phyloP scores from a whole-genome alignment of 2,113 vertebrate genomes.

The Myodes glareolus region DNA sequence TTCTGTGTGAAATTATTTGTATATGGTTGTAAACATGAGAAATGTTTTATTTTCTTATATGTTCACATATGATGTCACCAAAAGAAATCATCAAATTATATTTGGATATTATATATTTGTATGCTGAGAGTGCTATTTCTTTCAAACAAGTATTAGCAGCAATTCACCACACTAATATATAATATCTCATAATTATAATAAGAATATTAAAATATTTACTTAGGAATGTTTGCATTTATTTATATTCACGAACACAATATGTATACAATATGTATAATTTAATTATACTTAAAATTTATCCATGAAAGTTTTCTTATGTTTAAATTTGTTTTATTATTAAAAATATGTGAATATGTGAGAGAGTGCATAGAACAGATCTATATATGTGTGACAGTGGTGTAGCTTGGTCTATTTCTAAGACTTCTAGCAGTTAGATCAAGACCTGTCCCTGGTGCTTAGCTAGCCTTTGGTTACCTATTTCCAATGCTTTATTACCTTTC shows the following conservation, averaged over 20 bases:
- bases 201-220: not conserved
- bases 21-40: not conserved
- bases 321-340: not conserved
- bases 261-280: no score
- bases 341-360: not conserved
- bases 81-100: not conserved
- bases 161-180: not conserved
- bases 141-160: not conserved
- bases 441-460: no score
- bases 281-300: not conserved
- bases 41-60: slow-evolving; percentile 2
- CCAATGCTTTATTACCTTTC: no score
- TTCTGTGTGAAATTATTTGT: slow-evolving; percentile 39
- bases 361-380: no score
- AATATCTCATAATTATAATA: not conserved
- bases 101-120: not conserved
- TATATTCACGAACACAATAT: not conserved
- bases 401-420: no score
- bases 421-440: no score
- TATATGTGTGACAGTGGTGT: no score
- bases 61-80: not conserved
- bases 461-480: no score
- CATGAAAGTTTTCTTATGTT: not conserved
- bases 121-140: not conserved
- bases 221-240: not conserved